Percentiles rank a stretch among this genome's conserved stretches.
Evolutionary conservation across 30 jellyfish, hydroid and myxozoan genomes (phyloP).

Genomic region (Sanderia malayensis): DNA sequence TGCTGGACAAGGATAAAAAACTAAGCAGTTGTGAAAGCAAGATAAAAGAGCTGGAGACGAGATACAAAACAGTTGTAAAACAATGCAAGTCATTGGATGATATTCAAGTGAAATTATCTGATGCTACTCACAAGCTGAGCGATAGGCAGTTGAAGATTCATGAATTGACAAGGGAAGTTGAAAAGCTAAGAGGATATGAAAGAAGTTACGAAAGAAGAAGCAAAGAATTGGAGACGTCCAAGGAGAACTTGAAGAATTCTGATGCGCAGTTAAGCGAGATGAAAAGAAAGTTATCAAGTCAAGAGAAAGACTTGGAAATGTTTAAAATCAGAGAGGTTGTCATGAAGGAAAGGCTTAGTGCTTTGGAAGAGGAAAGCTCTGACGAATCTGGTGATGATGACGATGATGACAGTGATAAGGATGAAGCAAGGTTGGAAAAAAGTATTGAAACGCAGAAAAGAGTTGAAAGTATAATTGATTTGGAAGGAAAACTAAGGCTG

Average conservation of each 20-base stretch:
- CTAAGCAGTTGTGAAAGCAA: slow-evolving; percentile 70
- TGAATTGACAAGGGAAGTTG: slow-evolving; percentile 92
- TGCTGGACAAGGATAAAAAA: slow-evolving; percentile 84
- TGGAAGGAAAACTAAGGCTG: slow-evolving; percentile 68
- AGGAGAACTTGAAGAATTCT: slow-evolving; percentile 51
- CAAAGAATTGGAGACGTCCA: slow-evolving; percentile 70
- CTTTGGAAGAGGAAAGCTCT: slow-evolving; percentile 82
- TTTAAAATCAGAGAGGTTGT: slow-evolving; percentile 85
- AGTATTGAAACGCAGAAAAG: slow-evolving; percentile 75
- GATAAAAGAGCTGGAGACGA: slow-evolving; percentile 61
- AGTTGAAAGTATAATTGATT: slow-evolving; percentile 71
- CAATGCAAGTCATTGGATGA: slow-evolving; percentile 83
- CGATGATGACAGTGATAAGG: too few relatives aligned
- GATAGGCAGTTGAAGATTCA: slow-evolving; percentile 96
- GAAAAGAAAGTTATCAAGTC: slow-evolving; percentile 48
- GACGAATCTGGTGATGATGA: slow-evolving; percentile 74
- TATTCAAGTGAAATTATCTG: slow-evolving; percentile 83
- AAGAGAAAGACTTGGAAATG: slow-evolving; percentile 86
- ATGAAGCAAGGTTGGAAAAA: slow-evolving; percentile 60
- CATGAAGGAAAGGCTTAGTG: slow-evolving; percentile 84
- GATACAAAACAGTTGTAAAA: slow-evolving; percentile 68
- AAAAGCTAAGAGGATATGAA: slow-evolving; percentile 73
- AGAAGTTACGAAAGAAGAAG: slow-evolving; percentile 71
- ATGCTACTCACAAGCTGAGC: slow-evolving; percentile 97
- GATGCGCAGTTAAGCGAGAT: slow-evolving; percentile 68